Base-by-base conservation (phyloP, 2,888 invertebrate species). In the Polydrusus tereticollis region DNA sequence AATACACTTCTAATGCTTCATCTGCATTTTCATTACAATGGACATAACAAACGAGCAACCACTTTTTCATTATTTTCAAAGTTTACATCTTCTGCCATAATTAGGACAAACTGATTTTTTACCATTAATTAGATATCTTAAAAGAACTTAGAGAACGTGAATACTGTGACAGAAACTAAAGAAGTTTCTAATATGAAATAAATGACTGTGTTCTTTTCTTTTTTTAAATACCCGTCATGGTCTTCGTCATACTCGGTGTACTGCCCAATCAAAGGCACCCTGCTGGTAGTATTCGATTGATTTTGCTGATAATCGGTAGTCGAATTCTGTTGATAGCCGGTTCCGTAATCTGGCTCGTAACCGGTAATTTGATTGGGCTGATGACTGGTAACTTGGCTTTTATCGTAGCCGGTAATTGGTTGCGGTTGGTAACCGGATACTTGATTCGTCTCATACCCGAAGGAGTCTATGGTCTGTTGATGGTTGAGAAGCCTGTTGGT, bases 191-290 rank as follows among this genome's bases (percentile, higher is more conserved):
- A n/a, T n/a, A n/a, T n/a, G n/a, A n/a, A n/a, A n/a, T n/a, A n/a
- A n/a, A n/a, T n/a, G n/a, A n/a, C n/a, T n/a, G n/a, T n/a, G n/a
- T n/a, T n/a, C n/a, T n/a, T n/a, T n/a, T n/a, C n/a, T n/a, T n/a
- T n/a, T n/a, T n/a, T n/a, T n/a, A n/a, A n/a, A n/a, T n/a, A n/a
- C n/a, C n/a, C n/a, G n/a, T n/a, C n/a, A n/a, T n/a, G 68, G 6
- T 77, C 77, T 10, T 77, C 77, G 21, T 72, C 71, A 33, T 50
- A 64, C 38, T 78, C 76, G 33, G 77, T 77, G 52, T 77, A 69
- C 43, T 80, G 77, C 3, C 76, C 77, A 18, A 76, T 71, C 14
- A 75, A 69, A 12, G 59, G n/a, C n/a, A n/a, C 52, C 8, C 64
- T 64, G 1, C 72, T 57, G 6, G 63, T 66, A 20, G 75, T 26